phyloP scores from a whole-genome alignment of 2,888 invertebrate genomes.

The Diarsia rubi region DNA sequence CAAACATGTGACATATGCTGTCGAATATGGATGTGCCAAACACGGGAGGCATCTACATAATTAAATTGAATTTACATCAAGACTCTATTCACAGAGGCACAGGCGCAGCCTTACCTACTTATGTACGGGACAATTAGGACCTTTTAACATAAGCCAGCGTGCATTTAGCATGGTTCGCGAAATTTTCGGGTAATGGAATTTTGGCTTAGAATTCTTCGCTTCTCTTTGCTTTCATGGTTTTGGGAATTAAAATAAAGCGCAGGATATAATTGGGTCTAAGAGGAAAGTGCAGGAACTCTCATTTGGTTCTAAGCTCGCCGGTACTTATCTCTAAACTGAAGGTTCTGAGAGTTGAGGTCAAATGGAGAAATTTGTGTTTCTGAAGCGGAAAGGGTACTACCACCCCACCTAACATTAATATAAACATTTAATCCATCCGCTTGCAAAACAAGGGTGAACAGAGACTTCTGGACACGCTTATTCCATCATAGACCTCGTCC shows the following conservation, averaged over 20 bases:
- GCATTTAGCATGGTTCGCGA: constrained; percentile 53
- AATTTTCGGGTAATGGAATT: constrained; percentile 49
- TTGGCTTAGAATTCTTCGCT: constrained; percentile 32
- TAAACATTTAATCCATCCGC: too few species aligned
- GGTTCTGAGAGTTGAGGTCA: neutral
- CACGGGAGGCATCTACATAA: constrained; percentile 71
- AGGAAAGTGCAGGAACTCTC: neutral
- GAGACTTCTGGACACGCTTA: too few species aligned
- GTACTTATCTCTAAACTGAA: neutral
- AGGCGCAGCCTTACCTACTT: constrained; percentile 60
- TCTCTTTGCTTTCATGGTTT: constrained; percentile 35
- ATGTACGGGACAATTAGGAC: constrained; percentile 62
- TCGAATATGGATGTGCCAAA: constrained; percentile 49
- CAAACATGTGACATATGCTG: constrained; percentile 32
- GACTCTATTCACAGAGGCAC: constrained; percentile 62
- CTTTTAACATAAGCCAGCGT: constrained; percentile 60
- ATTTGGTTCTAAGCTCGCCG: neutral
- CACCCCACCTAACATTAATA: too few species aligned
- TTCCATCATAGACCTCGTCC: too few species aligned
- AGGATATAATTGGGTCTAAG: constrained; percentile 26
- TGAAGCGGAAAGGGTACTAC: too few species aligned
- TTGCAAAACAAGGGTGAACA: too few species aligned
- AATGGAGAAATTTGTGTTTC: neutral
- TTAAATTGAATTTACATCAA: constrained; percentile 75
- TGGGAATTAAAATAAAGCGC: constrained; percentile 40